Conservation (phyloP, 2,113 vertebrate genomes). For the Marmota flaviventris region DNA sequence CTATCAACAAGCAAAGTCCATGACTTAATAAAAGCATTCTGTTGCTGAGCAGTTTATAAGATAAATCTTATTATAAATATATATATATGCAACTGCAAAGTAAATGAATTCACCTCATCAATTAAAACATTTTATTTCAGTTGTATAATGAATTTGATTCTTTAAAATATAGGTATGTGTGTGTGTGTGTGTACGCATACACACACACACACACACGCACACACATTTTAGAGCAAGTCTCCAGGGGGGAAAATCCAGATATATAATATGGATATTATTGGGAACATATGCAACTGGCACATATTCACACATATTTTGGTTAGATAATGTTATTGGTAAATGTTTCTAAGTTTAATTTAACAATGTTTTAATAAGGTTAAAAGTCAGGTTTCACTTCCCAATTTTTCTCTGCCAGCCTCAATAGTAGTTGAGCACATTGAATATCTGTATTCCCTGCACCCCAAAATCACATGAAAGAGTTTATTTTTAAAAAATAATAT, state of each 20-base stretch:
- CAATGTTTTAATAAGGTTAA: background rate
- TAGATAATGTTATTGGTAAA: background rate
- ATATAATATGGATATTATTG: background rate
- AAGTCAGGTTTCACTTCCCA: background rate
- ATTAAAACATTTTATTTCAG: constrained; percentile 31
- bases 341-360: background rate
- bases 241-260: background rate
- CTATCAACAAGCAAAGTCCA: constrained; percentile 48
- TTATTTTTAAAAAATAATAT: constrained; percentile 25
- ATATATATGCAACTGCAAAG: background rate
- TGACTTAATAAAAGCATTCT: constrained; percentile 55
- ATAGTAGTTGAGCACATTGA: background rate
- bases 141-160: background rate
- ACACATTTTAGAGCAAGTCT: background rate
- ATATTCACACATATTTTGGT: background rate
- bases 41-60: background rate
- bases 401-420: background rate
- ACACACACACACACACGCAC: background rate
- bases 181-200: no score
- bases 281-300: background rate
- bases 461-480: background rate
- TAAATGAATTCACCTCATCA: background rate
- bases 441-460: background rate
- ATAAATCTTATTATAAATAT: constrained; percentile 36
- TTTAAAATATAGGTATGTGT: background rate